These are phyloP conservation scores for Tribolium madens DNA, from an alignment of 1,140 invertebrate genomes.

Conservation along the genomic window DNA sequence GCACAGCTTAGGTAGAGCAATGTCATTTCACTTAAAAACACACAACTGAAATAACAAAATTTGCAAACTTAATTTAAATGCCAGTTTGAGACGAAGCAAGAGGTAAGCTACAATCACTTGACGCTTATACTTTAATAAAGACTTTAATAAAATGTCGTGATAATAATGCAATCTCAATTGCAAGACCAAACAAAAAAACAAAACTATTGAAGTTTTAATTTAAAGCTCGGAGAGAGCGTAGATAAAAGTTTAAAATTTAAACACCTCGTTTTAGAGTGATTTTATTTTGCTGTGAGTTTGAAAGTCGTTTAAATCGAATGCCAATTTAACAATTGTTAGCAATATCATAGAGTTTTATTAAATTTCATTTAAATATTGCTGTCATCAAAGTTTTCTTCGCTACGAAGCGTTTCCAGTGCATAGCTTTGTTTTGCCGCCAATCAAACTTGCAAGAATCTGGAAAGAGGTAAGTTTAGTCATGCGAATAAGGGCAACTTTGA, in stretches of 20 bases:
- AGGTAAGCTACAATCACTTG: neutral
- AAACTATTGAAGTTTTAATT: neutral
- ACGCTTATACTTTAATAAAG: neutral
- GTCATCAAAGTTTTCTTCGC: neutral
- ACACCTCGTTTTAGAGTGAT: neutral
- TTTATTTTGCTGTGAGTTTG: neutral
- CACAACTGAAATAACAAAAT: neutral
- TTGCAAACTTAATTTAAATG: neutral
- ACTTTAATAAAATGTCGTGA: neutral
- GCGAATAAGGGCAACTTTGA: conserved; percentile 22
- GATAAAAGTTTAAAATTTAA: neutral
- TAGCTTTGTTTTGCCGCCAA: neutral
- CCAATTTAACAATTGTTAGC: neutral
- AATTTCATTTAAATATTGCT: neutral
- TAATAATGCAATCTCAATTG: neutral
- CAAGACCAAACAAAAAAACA: neutral
- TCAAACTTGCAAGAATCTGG: conserved; percentile 11
- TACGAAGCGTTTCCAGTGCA: neutral
- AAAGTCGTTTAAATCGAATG: neutral
- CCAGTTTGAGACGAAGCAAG: neutral
- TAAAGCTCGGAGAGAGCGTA: neutral
- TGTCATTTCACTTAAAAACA: neutral
- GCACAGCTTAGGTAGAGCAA: neutral
- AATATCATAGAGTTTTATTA: neutral
- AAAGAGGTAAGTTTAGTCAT: neutral